Base-by-base conservation (phyloP, 1,140 invertebrate genomes). In the Leptinotarsa defecta region DNA sequence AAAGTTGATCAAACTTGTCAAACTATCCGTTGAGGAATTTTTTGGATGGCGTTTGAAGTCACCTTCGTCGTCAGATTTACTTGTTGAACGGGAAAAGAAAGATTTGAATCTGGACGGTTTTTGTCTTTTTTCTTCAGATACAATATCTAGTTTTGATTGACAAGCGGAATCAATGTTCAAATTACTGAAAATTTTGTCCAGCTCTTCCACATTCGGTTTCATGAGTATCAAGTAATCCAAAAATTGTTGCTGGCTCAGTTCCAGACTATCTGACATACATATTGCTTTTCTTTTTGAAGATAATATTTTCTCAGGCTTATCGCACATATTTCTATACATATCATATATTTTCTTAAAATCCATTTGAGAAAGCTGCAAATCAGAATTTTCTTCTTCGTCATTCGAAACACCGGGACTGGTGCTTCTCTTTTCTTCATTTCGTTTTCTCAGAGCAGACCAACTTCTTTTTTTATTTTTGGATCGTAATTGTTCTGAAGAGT, bases 401-500 rank as follows among this genome's bases (percentile, higher is more conserved):
- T 82, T 90, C 89, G 5, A 91, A 89, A 34, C 89, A 84, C 13
- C 87, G 77, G 82, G 81, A 27, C 84, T 86, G 17, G 81, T 74
- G 43, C 27, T 70, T 43, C 75, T 75, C 6, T 69, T 68, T 61
- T 71, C 82, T 27, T 76, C 75, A 13, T 69, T 70, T 61, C 69
- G 83, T 72, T 84, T 84, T 49, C 81, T 81, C 74, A 87, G 86
- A 8, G 87, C 88, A 62, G 87, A 87, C 88, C 87, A 88, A 48
- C 85, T 84, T 73, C 86, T 83, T 6, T 85, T 80, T 1, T 87
- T 87, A 13, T 85, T 84, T 11, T 87, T 27, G 19, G 43, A 85
- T 48, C 43, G 85, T 17, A 90, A 83, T 20, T 89, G 74, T 79
- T 91, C 91, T 0, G 87, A 88, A 27, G 89, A 90, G 62, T 91